Conservation (phyloP, 2,113 vertebrate species). For the Alosa alosa region DNA sequence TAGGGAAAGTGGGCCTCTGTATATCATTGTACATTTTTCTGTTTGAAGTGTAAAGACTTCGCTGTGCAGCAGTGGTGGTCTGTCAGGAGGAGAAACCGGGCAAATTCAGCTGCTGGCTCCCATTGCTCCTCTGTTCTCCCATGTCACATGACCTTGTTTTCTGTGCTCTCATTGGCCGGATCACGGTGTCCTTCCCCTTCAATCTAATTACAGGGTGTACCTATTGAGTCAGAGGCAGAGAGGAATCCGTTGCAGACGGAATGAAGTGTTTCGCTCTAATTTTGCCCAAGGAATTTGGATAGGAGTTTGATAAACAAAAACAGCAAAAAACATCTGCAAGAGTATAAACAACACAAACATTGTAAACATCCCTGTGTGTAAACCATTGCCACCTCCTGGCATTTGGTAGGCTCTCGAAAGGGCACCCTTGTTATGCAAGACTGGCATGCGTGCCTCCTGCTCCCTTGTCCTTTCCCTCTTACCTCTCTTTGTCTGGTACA, state of each 20-base stretch:
- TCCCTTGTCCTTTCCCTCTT: background rate
- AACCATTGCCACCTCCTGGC: background rate
- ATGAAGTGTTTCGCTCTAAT: background rate
- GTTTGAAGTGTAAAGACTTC: background rate
- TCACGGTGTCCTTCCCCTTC: background rate
- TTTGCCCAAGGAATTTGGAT: background rate
- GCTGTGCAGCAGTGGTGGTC: background rate
- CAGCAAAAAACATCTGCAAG: background rate
- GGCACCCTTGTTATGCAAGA: background rate
- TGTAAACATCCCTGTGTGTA: background rate
- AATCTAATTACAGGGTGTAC: background rate
- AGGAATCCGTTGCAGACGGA: background rate
- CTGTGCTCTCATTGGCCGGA: background rate
- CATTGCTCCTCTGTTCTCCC: background rate
- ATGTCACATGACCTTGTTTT: conserved; percentile 13
- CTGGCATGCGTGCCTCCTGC: background rate
- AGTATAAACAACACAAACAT: background rate
- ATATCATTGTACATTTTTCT: background rate
- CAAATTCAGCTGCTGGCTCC: background rate
- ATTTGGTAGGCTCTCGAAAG: background rate
- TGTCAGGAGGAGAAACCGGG: background rate
- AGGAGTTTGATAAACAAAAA: conserved; percentile 2
- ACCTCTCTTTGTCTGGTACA: background rate
- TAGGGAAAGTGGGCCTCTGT: background rate
- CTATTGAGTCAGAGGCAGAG: background rate